A percentile compares a stretch with the other conserved stretches of the same genome.
These are phyloP conservation scores for Ceuthmochares aereus DNA, from an alignment of 2,113 vertebrate genomes.

Conservation along the genomic window DNA sequence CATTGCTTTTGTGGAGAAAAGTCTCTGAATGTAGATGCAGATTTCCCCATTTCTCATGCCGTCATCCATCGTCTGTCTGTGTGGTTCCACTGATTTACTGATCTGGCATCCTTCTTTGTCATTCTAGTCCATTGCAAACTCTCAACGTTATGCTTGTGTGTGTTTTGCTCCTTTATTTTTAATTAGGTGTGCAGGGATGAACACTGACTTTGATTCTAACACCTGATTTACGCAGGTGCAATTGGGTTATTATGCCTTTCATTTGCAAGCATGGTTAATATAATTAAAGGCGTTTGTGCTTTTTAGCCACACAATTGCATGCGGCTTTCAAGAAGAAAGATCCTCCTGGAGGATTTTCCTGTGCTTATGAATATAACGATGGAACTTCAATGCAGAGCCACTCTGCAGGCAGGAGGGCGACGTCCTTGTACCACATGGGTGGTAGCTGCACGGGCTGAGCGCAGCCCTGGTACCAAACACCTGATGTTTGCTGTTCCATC, in stretches of 20 bases:
- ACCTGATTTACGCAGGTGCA: background rate
- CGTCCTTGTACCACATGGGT: background rate
- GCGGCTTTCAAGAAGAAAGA: background rate
- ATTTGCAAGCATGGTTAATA: conserved; percentile 11
- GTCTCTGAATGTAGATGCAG: background rate
- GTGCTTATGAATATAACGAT: conserved; percentile 6
- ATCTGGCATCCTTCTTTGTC: background rate
- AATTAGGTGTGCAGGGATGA: background rate
- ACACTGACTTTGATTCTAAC: background rate
- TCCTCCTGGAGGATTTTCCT: conserved; percentile 28
- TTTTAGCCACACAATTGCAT: conserved; percentile 32
- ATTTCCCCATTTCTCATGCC: background rate
- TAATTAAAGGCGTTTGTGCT: conserved; percentile 42
- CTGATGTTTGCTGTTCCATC: background rate
- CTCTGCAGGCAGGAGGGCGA: background rate
- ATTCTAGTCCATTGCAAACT: background rate
- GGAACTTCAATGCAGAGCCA: background rate
- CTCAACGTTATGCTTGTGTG: background rate
- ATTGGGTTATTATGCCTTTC: conserved; percentile 28
- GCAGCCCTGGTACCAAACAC: background rate
- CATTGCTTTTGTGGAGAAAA: background rate
- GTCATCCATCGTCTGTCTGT: background rate
- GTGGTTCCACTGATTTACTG: background rate
- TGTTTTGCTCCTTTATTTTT: background rate
- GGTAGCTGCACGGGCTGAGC: background rate